These are phyloP conservation scores for Oryzias dopingdopingensis DNA, from an alignment of 2,797 vertebrate genomes.

Conservation along the genomic window DNA sequence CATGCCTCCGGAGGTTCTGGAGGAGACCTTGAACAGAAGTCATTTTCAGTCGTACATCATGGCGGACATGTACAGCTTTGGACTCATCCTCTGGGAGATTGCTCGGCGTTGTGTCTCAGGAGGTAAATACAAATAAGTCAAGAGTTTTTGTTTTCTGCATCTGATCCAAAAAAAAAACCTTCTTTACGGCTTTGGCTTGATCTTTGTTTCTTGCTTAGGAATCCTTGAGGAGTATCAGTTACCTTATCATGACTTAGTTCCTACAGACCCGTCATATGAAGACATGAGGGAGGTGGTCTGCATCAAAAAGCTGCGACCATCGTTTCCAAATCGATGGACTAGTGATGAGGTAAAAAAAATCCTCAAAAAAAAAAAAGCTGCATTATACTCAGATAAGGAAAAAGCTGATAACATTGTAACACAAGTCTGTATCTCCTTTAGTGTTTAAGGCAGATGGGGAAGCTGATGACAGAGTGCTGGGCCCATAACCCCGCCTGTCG, in stretches of 20 bases:
- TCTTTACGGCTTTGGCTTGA: background rate
- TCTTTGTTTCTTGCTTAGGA: conserved; percentile 66
- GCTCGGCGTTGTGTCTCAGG: conserved; percentile 92
- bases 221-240: conserved; percentile 96
- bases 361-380: background rate
- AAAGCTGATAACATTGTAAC: conserved; percentile 16
- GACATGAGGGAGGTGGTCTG: conserved; percentile 97
- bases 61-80: conserved; percentile 98
- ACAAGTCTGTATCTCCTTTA: conserved; percentile 50
- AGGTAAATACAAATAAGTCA: conserved; percentile 74
- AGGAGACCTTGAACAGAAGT: conserved; percentile 91
- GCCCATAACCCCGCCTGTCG: conserved; percentile 91
- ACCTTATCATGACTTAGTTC: conserved; percentile 91
- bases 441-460: conserved; percentile 95
- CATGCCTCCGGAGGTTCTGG: conserved; percentile 96
- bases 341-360: conserved; percentile 87
- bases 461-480: conserved; percentile 97
- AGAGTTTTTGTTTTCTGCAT: background rate
- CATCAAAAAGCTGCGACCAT: conserved; percentile 89
- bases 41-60: conserved; percentile 98
- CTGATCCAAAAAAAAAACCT: background rate
- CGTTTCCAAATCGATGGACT: conserved; percentile 94
- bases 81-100: conserved; percentile 97
- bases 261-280: conserved; percentile 93
- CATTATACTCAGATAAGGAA: background rate